Base-by-base conservation (phyloP, 2,797 vertebrate genomes). In the Peromyscus melanophrys region DNA sequence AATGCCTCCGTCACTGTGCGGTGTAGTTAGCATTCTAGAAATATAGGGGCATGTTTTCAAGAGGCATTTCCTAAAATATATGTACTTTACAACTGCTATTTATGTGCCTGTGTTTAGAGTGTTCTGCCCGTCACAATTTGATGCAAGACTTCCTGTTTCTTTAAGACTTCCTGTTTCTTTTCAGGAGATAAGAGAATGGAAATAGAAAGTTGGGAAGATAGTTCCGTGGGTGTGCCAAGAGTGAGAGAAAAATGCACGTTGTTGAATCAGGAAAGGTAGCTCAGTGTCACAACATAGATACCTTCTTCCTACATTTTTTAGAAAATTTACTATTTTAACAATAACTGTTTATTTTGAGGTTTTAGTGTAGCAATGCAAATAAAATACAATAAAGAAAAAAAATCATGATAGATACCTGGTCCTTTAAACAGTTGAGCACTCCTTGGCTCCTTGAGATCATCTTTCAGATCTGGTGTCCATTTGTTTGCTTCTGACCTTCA, bases 31-130 rank as follows among this genome's bases (percentile, higher is more conserved):
- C 37, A 57, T 67, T 29, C 12, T 57, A 52, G 78, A 52, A 23
- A 55, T 40, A 59, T 6, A 16, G 23, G 40, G 57, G 55, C 21
- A 43, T 14, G 21, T 83, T 94, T 88, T 75, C 49, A 52, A 37
- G 63, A 76, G 67, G 4, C 31, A 19, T 55, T 63, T 96, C 83
- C 82, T 89, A 85, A 89, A 90, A 59, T 77, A 63, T n/a, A 23
- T 57, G 37, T 40, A 25, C 75, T 73, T 91, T 34, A 5, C n/a
- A 14, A 34, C 7, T 21, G 37, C 67, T 65, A 2, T 78, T 63
- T 63, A 34, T 27, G 0, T 13, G 59, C 69, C n/a, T 57, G 19
- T 49, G 65, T 71, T 43, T 94, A 75, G 65, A 40, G 73, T 49
- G 23, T 49, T 89, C 59, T 81, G 29, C 43, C 61, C 57, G 2